A percentile compares a stretch with the other conserved stretches of the same genome.
Conservation (phyloP, 1,140 invertebrate genomes). For the Orchesella cincta region DNA sequence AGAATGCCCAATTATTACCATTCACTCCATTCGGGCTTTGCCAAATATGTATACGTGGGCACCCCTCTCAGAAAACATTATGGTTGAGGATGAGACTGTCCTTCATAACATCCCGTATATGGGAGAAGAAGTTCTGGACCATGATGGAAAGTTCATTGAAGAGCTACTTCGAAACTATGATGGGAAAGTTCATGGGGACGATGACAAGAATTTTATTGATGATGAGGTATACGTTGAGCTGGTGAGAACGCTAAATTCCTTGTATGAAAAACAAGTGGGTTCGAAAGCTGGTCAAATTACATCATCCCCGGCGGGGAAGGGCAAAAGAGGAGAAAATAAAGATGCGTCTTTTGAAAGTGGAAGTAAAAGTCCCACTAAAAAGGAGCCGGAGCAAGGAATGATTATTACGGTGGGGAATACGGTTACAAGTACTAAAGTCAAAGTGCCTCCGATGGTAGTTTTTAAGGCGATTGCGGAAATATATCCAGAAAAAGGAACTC, state of each 20-base stretch:
- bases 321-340: not conserved
- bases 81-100: constrained; percentile 98
- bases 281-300: not conserved
- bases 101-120: constrained; percentile 90
- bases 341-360: not conserved
- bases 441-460: constrained; percentile 63
- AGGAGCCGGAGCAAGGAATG: constrained; percentile 43
- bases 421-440: constrained; percentile 43
- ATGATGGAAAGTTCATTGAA: constrained; percentile 95
- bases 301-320: not conserved
- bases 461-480: constrained; percentile 88
- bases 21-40: constrained; percentile 75
- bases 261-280: not conserved
- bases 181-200: constrained; percentile 92
- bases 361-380: constrained; percentile 34
- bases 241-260: constrained; percentile 71
- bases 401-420: constrained; percentile 37
- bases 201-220: constrained; percentile 87
- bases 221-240: constrained; percentile 93
- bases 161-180: constrained; percentile 98
- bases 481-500: constrained; percentile 89
- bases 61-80: constrained; percentile 94
- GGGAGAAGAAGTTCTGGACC: constrained; percentile 90
- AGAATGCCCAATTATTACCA: constrained; percentile 41
- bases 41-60: constrained; percentile 98